These are phyloP conservation scores for Tyrophagus putrescentiae DNA, from an alignment of 1,140 invertebrate species.

Conservation along the genomic window DNA sequence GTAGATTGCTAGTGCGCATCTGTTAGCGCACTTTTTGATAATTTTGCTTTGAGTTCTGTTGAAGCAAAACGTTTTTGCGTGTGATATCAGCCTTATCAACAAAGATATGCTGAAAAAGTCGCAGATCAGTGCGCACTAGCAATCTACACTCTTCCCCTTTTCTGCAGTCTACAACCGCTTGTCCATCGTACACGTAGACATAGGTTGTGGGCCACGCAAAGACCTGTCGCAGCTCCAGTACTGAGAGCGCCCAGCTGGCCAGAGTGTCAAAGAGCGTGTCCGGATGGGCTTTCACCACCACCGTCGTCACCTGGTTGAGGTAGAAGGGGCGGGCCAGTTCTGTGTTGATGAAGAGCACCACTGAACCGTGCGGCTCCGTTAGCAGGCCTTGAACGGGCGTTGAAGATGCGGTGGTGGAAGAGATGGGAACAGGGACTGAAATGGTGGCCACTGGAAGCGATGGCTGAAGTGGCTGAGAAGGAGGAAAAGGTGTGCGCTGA, in stretches of 20 bases:
- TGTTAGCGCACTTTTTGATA: too few relatives aligned
- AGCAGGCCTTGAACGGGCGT: neutral
- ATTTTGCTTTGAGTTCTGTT: too few relatives aligned
- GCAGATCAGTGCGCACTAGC: conserved; percentile 29
- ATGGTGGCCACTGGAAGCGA: neutral
- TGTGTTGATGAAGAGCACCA: conserved; percentile 15
- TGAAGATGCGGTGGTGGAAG: too few relatives aligned
- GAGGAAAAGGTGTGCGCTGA: neutral
- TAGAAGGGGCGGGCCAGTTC: conserved; percentile 19
- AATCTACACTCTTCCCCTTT: too few relatives aligned
- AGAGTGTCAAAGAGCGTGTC: conserved; percentile 19
- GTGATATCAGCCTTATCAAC: too few relatives aligned
- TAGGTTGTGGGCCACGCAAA: conserved; percentile 33
- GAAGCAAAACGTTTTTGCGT: too few relatives aligned
- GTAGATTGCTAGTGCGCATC: too few relatives aligned
- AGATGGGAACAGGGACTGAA: too few relatives aligned
- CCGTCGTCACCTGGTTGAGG: conserved; percentile 10
- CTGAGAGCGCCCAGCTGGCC: conserved; percentile 1
- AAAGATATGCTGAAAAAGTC: too few relatives aligned
- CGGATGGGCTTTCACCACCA: conserved; percentile 18
- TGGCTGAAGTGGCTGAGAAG: neutral
- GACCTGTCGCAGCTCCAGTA: conserved; percentile 57
- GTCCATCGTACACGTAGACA: conserved; percentile 29
- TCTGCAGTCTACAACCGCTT: too few relatives aligned
- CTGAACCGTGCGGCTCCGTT: neutral